Conservation (phyloP, 92 coral and sea anemone genomes). For the Meandrina meandrites region DNA sequence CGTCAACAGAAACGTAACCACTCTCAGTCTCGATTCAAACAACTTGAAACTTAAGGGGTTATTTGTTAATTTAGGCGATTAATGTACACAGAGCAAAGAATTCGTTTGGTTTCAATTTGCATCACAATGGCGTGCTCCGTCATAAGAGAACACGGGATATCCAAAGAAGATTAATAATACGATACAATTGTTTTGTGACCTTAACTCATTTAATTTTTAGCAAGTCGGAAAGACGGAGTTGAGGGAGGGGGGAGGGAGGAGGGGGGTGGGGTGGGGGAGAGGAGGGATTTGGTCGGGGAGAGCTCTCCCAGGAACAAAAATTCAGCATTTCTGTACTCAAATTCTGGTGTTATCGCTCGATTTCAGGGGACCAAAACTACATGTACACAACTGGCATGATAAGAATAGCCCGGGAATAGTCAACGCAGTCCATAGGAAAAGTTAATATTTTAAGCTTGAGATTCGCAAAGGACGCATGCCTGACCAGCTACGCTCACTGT, state of each 20-base stretch:
- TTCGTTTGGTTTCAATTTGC: conserved; percentile 21
- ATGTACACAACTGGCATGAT: too few species aligned
- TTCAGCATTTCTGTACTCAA: too few species aligned
- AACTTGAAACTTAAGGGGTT: conserved; percentile 25
- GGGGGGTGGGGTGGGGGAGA: too few species aligned
- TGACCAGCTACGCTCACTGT: too few species aligned
- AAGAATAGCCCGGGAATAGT: too few species aligned
- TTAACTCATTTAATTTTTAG: not conserved
- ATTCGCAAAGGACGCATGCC: too few species aligned
- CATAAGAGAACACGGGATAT: conserved; percentile 1
- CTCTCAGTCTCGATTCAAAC: too few species aligned
- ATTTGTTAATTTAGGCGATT: conserved; percentile 14
- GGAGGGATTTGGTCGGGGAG: too few species aligned
- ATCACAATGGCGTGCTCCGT: conserved; percentile 3
- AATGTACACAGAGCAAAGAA: not conserved
- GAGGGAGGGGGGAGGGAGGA: not conserved
- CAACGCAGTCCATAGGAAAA: too few species aligned
- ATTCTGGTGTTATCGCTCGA: not conserved
- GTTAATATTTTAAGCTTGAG: too few species aligned
- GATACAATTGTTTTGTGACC: not conserved
- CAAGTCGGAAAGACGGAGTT: not conserved
- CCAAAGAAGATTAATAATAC: not conserved
- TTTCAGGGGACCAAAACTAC: not conserved
- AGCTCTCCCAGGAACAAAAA: too few species aligned
- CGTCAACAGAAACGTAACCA: not conserved